Conservation (phyloP, 2,113 vertebrate genomes). For the Mustela nigripes region DNA sequence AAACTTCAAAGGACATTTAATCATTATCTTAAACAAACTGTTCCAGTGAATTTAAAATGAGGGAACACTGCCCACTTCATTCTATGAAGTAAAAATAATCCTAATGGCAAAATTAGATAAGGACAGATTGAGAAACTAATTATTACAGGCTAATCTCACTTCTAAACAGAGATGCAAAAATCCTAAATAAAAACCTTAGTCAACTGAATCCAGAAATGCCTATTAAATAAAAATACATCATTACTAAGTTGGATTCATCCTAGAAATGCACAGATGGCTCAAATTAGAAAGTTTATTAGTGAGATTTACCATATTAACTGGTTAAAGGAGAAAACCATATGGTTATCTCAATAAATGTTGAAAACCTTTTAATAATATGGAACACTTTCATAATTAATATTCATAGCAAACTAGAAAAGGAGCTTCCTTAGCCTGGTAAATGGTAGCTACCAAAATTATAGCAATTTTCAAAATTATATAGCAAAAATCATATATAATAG, state of each 20-base stretch:
- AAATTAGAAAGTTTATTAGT: slow-evolving; percentile 18
- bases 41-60: slow-evolving; percentile 48
- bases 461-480: slow-evolving; percentile 2
- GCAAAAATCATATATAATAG: not conserved
- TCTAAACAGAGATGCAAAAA: slow-evolving; percentile 49
- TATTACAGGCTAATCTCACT: slow-evolving; percentile 28
- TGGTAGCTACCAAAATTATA: not conserved
- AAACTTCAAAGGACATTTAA: slow-evolving; percentile 61
- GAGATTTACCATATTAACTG: not conserved
- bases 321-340: not conserved
- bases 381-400: slow-evolving; percentile 30
- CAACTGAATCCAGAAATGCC: slow-evolving; percentile 38
- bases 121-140: not conserved
- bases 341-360: not conserved
- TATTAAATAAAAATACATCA: slow-evolving; percentile 56
- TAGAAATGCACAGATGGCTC: slow-evolving; percentile 22
- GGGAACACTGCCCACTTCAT: slow-evolving; percentile 29
- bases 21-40: not conserved
- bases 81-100: slow-evolving; percentile 15
- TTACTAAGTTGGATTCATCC: slow-evolving; percentile 21
- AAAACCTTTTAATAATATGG: not conserved
- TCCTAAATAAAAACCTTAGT: slow-evolving; percentile 1
- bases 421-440: not conserved
- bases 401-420: not conserved
- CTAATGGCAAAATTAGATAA: slow-evolving; percentile 61